phyloP scores from a whole-genome alignment of 2,888 invertebrate species.

The Ectemnius cavifrons region DNA sequence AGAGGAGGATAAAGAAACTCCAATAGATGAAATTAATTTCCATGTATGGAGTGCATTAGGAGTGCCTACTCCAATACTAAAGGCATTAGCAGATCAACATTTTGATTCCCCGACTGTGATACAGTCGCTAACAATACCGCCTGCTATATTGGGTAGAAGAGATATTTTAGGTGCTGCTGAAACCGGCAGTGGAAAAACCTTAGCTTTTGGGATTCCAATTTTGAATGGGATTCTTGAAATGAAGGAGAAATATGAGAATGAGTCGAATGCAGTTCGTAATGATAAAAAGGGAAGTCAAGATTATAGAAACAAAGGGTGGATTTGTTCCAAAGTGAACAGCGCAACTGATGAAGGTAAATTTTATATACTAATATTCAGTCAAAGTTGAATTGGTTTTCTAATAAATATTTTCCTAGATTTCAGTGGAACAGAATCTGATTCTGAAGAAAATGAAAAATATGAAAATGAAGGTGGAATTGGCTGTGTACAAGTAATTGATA shows the following conservation, averaged over 20 bases:
- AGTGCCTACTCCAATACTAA: constrained; percentile 85
- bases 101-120: constrained; percentile 93
- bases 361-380: background rate
- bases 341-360: constrained; percentile 14
- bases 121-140: constrained; percentile 88
- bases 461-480: constrained; percentile 76
- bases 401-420: constrained; percentile 2
- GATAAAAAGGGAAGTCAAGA: background rate
- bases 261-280: background rate
- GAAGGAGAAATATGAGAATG: constrained; percentile 77
- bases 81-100: constrained; percentile 86
- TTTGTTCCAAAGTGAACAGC: constrained; percentile 32
- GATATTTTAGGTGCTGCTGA: constrained; percentile 99
- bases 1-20: constrained; percentile 23
- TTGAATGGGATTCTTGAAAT: constrained; percentile 89
- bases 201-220: constrained; percentile 98
- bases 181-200: constrained; percentile 99
- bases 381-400: background rate
- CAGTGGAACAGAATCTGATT: constrained; percentile 71
- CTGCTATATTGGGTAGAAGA: constrained; percentile 91
- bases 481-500: constrained; percentile 82
- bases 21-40: constrained; percentile 75
- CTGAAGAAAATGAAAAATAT: constrained; percentile 68
- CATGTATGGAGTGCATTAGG: constrained; percentile 84
- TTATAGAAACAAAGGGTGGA: constrained; percentile 61